A percentile compares a stretch with the other conserved stretches of the same genome.
Conservation (phyloP, 2,797 vertebrate species). For the Pseudochirops corinnae region DNA sequence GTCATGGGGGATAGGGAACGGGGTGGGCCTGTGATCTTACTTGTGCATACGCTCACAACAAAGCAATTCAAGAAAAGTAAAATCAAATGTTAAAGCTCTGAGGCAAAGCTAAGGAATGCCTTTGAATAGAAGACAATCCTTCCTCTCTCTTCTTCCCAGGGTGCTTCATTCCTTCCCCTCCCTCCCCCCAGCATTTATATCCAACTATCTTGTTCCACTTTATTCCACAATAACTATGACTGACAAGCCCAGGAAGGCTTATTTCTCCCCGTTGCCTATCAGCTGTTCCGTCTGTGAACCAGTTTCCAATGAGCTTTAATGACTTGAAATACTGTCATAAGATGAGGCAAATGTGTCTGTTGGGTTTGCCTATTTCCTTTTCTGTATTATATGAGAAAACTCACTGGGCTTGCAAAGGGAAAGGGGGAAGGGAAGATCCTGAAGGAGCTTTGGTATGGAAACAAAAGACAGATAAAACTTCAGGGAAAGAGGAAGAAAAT, state of each 20-base stretch:
- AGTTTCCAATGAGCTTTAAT: conserved; percentile 4
- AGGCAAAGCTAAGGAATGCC: neutral
- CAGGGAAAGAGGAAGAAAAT: neutral
- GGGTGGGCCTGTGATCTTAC: neutral
- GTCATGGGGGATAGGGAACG: too few species aligned
- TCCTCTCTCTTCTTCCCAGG: neutral
- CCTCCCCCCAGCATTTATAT: neutral
- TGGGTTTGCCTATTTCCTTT: neutral
- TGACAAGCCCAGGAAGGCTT: conserved; percentile 17
- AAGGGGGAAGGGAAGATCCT: neutral
- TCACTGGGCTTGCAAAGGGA: neutral
- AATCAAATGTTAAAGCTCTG: neutral
- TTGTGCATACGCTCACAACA: neutral
- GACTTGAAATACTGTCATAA: conserved; percentile 35
- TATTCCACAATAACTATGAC: neutral
- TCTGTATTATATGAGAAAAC: neutral
- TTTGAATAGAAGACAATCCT: conserved; percentile 26
- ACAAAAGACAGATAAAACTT: neutral
- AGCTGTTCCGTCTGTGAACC: neutral
- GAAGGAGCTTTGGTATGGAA: neutral
- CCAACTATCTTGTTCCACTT: neutral
- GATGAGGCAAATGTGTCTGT: neutral
- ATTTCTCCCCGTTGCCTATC: neutral
- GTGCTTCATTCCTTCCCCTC: neutral
- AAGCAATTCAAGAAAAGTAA: neutral